A percentile compares a stretch with the other conserved stretches of the same genome.
phyloP scores from a whole-genome alignment of 2,888 invertebrate genomes.

The Cephalotes varians region DNA sequence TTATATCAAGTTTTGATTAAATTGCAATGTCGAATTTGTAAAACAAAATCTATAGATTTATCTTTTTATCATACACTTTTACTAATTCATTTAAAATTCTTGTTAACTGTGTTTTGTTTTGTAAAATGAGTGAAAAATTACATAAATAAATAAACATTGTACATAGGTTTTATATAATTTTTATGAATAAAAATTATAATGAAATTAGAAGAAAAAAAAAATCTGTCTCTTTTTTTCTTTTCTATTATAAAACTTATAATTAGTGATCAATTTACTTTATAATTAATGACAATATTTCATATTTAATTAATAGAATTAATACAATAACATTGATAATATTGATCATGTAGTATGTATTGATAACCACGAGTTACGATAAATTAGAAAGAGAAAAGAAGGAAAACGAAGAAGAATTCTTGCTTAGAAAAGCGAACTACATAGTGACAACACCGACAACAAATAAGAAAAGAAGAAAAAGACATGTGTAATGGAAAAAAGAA shows the following conservation, averaged over 20 bases:
- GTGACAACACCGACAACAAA: neutral
- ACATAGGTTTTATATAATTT: neutral
- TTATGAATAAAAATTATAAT: neutral
- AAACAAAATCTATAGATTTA: neutral
- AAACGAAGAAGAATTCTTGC: neutral
- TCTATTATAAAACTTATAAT: neutral
- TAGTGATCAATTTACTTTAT: neutral
- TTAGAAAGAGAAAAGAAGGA: neutral
- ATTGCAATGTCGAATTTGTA: neutral
- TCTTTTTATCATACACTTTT: neutral
- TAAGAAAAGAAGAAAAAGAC: constrained; percentile 27
- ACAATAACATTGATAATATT: neutral
- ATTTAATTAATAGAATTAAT: neutral
- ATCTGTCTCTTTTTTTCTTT: neutral
- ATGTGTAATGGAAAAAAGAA: constrained; percentile 55
- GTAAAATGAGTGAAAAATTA: neutral
- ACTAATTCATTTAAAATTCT: neutral
- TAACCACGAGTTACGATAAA: neutral
- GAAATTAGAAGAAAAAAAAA: neutral
- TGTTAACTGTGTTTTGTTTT: neutral
- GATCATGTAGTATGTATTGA: neutral
- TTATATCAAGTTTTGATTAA: constrained; percentile 36
- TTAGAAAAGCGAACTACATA: constrained; percentile 9
- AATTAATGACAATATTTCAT: neutral
- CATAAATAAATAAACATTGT: neutral